Evolutionary conservation across 2,888 invertebrate species (phyloP).

Genomic region (Drosophila conformis): DNA sequence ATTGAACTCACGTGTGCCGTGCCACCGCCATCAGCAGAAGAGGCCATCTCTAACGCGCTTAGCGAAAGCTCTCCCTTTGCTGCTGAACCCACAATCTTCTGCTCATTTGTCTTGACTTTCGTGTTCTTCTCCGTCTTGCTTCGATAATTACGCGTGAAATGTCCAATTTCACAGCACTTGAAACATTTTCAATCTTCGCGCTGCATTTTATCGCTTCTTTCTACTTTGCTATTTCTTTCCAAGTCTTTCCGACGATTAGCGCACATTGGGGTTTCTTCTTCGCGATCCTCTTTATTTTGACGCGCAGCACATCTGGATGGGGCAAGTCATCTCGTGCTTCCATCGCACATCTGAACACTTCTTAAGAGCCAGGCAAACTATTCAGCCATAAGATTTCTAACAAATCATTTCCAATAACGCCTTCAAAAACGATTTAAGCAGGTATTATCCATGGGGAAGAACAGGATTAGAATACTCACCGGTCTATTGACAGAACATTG

Average conservation of each 20-base stretch:
- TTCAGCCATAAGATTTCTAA: neutral
- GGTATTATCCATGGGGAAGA: too few species aligned
- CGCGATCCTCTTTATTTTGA: neutral
- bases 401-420: constrained; percentile 14
- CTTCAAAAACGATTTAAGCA: neutral
- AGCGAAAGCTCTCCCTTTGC: neutral
- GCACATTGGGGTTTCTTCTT: neutral
- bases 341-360: constrained; percentile 1
- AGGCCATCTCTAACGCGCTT: neutral
- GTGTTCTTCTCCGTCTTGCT: neutral
- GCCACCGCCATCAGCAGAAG: neutral
- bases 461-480: too few species aligned
- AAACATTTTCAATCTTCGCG: constrained; percentile 4
- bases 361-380: constrained; percentile 2
- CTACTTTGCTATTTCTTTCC: neutral
- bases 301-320: neutral
- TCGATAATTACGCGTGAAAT: constrained; percentile 6
- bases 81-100: neutral
- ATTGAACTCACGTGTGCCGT: constrained; percentile 9
- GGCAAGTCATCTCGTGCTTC: constrained; percentile 5
- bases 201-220: neutral
- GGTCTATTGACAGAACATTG: too few species aligned
- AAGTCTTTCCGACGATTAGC: constrained; percentile 8
- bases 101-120: neutral
- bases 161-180: constrained; percentile 9